Evolutionary conservation across 2,888 invertebrate genomes (phyloP), one percentile per base, ranked within the genome.

Genomic region (Drosophila ezoana): DNA sequence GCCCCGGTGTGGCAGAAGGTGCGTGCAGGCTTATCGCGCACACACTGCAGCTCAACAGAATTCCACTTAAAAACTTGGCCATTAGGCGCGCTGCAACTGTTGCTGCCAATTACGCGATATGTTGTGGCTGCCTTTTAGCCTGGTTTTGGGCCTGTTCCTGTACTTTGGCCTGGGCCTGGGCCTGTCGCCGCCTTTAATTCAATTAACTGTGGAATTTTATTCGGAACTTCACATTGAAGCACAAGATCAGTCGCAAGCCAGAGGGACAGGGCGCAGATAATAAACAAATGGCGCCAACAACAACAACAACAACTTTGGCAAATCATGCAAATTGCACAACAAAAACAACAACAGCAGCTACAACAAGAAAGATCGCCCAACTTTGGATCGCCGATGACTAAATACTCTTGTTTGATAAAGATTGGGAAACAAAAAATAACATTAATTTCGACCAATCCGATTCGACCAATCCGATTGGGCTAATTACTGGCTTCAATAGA

Each of bases 261-360:
- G 49, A 58, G 37, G 66, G 28, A 74, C 62, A 60, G 74, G 52
- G 67, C 78, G 28, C 62, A 53, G 70, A 70, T 79, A 67, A 78
- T 83, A 74, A 74, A 68, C 81, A 70, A 86, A 87, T 87, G 87
- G 89, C 87, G 87, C 87, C 87, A 87, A 64, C 65, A 57, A 61
- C 45, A 62, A 63, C 38, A 64, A 58, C 67, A 75, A 16, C 54
- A 16, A 44, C 52, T 65, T 80, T 80, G 69, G 81, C 74, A 83
- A 88, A 83, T 88, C 83, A 88, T 86, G 83, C 79, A 85, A 85
- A 85, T 87, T 82, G 82, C 82, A 71, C 61, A 69, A 70, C 59
- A 72, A 75, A 40, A 72, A 64, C 48, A 65, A 51, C 53, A 54
- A 38, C 48, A 45, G 49, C 47, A 51, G 43, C 45, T 32, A 60